Evolutionary conservation across 2,797 vertebrate genomes (phyloP), one percentile per base, ranked within the genome.

Genomic region (Ctenopoma multispine): DNA sequence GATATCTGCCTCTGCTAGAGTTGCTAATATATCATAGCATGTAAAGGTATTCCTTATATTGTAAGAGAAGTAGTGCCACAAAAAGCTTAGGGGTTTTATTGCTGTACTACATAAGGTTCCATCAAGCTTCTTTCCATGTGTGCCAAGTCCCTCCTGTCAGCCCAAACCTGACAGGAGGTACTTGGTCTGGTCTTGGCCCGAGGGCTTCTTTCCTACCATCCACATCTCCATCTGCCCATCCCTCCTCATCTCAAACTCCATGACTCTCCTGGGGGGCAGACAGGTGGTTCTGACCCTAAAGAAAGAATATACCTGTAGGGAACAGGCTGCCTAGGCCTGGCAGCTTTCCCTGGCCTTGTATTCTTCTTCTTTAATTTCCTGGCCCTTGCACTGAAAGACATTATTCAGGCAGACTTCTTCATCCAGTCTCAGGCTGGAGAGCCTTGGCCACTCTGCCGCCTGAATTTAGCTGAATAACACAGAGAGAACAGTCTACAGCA

Each of bases 241-340:
- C 63, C 27, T 77, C 48, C 55, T 75, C 59, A 41, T 82, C 58
- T 79, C 82, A 71, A 80, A 61, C 76, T 87, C 81, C 62, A 15
- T 40, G 41, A 44, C 54, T 80, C 75, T 89, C 87, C 88, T 85
- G 65, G 62, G 80, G 68, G 51, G 83, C n/a, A 75, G 87, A 90
- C 90, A 93, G 92, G 91, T 93, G 92, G 86, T 80, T 80, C 75
- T 64, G 69, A 81, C 81, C 88, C 81, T 81, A 67, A 75, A 80
- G 86, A 87, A 82, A 78, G 63, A 15, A 44, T 67, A 55, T 67
- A 76, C 87, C 86, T 59, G 66, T 67, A 57, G 87, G 76, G 79
- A 87, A 50, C 79, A 91, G 80, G 83, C 87, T 89, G 79, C 74
- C 69, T 40, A 48, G 67, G 48, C 63, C 79, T 85, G 88, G 68